Evolutionary conservation across 2,113 vertebrate genomes (phyloP).

Genomic region (Callipepla squamata): DNA sequence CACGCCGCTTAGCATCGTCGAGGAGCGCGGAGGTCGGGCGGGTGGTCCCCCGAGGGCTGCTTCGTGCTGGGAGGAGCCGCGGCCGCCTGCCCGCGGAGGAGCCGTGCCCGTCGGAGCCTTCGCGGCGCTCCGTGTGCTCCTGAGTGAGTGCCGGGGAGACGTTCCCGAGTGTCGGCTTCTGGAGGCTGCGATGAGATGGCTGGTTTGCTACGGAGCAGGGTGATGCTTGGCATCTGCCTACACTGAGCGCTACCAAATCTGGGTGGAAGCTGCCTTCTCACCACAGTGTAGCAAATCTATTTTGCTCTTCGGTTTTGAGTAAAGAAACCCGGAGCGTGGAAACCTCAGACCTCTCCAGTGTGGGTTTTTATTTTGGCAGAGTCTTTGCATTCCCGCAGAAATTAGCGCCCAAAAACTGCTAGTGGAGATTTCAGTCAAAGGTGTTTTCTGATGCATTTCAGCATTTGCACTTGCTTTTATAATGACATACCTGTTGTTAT

Average conservation of each 20-base stretch:
- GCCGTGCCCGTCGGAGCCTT: background rate
- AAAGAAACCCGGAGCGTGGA: background rate
- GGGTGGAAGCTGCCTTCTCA: background rate
- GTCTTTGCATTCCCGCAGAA: background rate
- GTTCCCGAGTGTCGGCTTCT: background rate
- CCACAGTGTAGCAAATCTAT: no score
- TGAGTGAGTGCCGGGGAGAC: background rate
- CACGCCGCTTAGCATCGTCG: background rate
- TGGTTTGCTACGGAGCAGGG: background rate
- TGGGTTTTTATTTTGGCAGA: background rate
- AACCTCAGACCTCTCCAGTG: background rate
- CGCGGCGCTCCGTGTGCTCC: background rate
- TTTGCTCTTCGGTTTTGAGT: rapidly evolving
- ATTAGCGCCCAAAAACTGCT: background rate
- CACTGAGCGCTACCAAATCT: rapidly evolving
- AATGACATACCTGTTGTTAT: background rate
- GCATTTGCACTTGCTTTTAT: background rate
- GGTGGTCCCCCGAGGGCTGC: background rate
- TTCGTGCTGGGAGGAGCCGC: background rate
- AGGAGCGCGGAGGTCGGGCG: background rate
- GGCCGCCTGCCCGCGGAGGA: no score
- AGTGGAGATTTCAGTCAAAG: background rate
- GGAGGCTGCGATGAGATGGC: background rate
- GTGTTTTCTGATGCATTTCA: background rate
- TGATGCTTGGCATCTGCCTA: rapidly evolving